A percentile compares a stretch with the other conserved stretches of the same genome.
Evolutionary conservation across 2,113 vertebrate species (phyloP).

Genomic region (Ictalurus furcatus): DNA sequence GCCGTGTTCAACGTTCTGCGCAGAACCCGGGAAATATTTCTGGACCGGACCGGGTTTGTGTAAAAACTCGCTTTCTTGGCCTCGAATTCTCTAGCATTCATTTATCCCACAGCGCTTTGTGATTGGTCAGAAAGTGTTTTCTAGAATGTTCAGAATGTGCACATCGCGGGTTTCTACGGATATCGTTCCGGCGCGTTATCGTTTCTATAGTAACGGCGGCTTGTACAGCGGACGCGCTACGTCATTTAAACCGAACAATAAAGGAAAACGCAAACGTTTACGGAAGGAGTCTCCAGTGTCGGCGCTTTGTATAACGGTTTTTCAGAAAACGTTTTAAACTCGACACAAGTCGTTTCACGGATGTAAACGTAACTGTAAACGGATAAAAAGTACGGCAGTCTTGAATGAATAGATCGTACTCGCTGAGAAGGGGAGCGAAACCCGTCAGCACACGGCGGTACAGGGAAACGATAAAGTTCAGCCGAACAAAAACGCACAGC

Average conservation of each 20-base stretch:
- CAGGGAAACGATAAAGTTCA: neutral
- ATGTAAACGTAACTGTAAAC: neutral
- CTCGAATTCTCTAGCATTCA: too few species aligned
- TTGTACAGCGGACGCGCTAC: neutral
- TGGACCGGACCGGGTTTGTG: neutral
- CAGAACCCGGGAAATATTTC: neutral
- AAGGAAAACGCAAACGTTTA: accelerated
- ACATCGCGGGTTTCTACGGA: neutral
- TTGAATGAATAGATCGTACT: neutral
- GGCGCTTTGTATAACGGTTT: neutral
- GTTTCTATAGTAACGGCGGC: neutral
- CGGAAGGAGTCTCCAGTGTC: slow-evolving; percentile 3
- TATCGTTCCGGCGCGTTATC: neutral
- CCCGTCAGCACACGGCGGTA: neutral
- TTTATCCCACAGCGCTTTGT: neutral
- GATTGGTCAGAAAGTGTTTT: neutral
- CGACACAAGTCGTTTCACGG: too few species aligned
- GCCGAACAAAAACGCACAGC: neutral
- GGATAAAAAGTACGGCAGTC: neutral
- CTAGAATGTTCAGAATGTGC: neutral
- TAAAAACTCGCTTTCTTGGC: neutral
- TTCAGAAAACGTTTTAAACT: too few species aligned
- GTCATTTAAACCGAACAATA: neutral
- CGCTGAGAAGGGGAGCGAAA: neutral
- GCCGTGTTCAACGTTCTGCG: neutral